These are phyloP conservation scores for Saccopteryx leptura DNA, from an alignment of 2,113 vertebrate genomes.

Conservation along the genomic window DNA sequence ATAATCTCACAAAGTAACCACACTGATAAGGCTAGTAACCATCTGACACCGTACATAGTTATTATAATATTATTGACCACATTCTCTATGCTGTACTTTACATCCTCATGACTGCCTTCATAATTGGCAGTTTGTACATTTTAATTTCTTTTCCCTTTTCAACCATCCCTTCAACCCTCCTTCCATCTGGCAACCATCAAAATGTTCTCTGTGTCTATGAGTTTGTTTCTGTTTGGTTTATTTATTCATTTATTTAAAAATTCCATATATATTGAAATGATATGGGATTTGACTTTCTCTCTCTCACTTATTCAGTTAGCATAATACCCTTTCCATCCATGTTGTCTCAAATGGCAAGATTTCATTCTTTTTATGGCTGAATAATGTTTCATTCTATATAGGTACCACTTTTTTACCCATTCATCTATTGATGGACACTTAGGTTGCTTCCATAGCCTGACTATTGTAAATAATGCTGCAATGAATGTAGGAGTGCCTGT, in stretches of 20 bases:
- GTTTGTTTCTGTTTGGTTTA: too few species aligned
- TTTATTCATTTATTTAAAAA: neutral
- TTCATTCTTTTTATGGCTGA: neutral
- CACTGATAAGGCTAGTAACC: neutral
- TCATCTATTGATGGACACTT: neutral
- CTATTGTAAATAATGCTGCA: neutral
- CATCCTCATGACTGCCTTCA: neutral
- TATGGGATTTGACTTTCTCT: neutral
- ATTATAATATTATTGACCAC: too few species aligned
- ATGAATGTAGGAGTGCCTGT: neutral
- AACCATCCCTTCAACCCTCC: neutral
- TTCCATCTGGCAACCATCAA: neutral
- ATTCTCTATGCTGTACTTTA: neutral
- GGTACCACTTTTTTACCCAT: neutral
- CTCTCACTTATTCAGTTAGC: neutral
- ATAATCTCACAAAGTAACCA: neutral
- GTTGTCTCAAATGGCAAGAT: neutral
- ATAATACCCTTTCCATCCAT: neutral
- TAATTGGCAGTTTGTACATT: neutral
- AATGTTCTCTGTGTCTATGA: neutral
- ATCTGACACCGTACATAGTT: neutral
- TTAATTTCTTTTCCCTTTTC: neutral
- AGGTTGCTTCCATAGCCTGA: neutral
- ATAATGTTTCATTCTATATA: neutral
- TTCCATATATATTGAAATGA: neutral